These are phyloP conservation scores for Temnopleurus reevesii DNA, from an alignment of 53 echinoderm and acorn worm species.

Conservation along the genomic window DNA sequence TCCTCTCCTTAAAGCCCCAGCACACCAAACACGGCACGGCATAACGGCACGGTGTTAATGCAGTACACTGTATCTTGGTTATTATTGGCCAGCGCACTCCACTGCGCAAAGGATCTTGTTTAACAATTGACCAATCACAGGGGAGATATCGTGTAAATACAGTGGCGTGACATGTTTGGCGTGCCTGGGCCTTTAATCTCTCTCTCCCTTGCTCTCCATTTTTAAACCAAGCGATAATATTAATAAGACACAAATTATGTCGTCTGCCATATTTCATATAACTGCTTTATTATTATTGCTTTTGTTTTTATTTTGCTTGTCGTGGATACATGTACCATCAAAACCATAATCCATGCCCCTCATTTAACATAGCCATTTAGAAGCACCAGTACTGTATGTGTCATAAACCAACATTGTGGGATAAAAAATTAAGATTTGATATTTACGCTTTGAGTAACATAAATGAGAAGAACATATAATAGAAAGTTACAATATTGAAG, in stretches of 20 bases:
- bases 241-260: not conserved
- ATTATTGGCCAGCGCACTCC: too few species aligned
- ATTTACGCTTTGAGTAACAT: not conserved
- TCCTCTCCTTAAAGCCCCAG: too few species aligned
- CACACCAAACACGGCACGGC: too few species aligned
- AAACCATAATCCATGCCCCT: not conserved
- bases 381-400: constrained; percentile 7
- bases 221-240: too few species aligned
- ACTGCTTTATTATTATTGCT: constrained; percentile 15
- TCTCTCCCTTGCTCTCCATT: too few species aligned
- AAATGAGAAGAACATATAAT: not conserved
- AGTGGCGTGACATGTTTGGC: not conserved
- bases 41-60: too few species aligned
- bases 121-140: too few species aligned
- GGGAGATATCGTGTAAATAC: too few species aligned
- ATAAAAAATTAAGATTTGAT: not conserved
- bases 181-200: too few species aligned
- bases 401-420: not conserved
- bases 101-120: too few species aligned
- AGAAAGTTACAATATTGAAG: not conserved
- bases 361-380: not conserved
- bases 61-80: too few species aligned
- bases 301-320: constrained; percentile 22
- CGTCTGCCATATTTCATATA: not conserved
- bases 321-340: not conserved